phyloP scores from a whole-genome alignment of 2,797 vertebrate genomes.

The Anniella stebbinsi region DNA sequence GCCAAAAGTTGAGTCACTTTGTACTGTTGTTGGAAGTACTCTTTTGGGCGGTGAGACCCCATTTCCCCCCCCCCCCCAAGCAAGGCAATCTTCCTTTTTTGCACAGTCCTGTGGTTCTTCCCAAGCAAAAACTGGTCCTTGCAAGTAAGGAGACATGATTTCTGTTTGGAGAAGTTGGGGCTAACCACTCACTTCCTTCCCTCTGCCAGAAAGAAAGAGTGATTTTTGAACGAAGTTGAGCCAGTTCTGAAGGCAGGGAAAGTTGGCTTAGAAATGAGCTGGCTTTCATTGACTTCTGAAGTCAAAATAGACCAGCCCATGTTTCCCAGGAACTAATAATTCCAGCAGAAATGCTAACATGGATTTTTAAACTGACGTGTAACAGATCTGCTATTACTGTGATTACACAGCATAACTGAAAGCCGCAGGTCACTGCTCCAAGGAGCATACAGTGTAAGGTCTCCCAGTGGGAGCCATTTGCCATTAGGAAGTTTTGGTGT shows the following conservation, averaged over 20 bases:
- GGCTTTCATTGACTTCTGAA: neutral
- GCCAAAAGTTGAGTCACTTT: neutral
- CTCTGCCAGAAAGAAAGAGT: too few relatives aligned
- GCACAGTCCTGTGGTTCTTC: neutral
- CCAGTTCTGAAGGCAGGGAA: neutral
- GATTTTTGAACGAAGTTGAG: neutral
- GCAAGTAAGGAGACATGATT: neutral
- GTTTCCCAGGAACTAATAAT: neutral
- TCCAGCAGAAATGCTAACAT: neutral
- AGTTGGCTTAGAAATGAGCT: too few relatives aligned
- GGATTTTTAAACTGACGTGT: neutral
- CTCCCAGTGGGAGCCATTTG: too few relatives aligned
- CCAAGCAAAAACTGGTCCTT: neutral
- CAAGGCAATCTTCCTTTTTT: neutral
- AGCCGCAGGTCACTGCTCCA: neutral
- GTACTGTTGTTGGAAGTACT: neutral
- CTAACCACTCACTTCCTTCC: neutral
- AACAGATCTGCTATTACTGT: neutral
- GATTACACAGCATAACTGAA: too few relatives aligned
- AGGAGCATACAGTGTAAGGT: neutral
- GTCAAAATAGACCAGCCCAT: neutral
- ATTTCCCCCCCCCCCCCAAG: too few relatives aligned
- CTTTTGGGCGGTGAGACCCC: neutral
- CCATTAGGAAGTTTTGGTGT: too few relatives aligned
- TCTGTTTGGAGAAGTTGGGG: conserved; percentile 7